Evolutionary conservation across 1,140 invertebrate species (phyloP).

Genomic region (Papilio xuthus): DNA sequence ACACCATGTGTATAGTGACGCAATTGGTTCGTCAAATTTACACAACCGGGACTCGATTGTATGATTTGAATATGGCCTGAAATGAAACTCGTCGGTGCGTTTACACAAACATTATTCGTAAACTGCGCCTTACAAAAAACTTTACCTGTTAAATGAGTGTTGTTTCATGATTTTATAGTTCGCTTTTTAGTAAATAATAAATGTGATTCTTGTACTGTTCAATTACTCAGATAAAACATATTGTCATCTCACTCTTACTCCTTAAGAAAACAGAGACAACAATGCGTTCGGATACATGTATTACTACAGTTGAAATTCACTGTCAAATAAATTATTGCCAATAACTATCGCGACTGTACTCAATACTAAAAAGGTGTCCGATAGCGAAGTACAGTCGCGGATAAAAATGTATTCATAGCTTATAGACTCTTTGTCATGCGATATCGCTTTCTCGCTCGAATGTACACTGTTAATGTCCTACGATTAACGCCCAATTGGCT

Average conservation of each 20-base stretch:
- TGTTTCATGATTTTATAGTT: not conserved
- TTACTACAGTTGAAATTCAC: too few species aligned
- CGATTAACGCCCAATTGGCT: not conserved
- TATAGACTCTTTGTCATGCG: not conserved
- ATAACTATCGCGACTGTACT: not conserved
- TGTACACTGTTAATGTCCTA: not conserved
- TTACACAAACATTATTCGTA: slow-evolving; percentile 18
- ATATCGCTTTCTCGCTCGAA: slow-evolving; percentile 25
- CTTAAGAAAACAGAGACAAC: too few species aligned
- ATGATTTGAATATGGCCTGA: slow-evolving; percentile 6
- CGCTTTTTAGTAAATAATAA: too few species aligned
- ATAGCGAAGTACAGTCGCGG: not conserved
- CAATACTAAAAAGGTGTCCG: not conserved
- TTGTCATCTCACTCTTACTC: too few species aligned
- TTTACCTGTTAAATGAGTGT: not conserved
- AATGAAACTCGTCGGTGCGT: slow-evolving; percentile 4
- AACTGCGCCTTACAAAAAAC: slow-evolving; percentile 2
- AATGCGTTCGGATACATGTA: too few species aligned
- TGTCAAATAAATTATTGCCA: not conserved
- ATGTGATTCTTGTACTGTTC: too few species aligned
- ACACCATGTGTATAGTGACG: slow-evolving; percentile 10
- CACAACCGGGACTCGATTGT: slow-evolving; percentile 20
- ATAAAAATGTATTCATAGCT: slow-evolving; percentile 12
- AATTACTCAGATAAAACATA: too few species aligned
- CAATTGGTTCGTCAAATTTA: slow-evolving; percentile 30